Evolutionary conservation across 1,140 invertebrate species (phyloP), one percentile per base, ranked within the genome.

Genomic region (Ips typographus): DNA sequence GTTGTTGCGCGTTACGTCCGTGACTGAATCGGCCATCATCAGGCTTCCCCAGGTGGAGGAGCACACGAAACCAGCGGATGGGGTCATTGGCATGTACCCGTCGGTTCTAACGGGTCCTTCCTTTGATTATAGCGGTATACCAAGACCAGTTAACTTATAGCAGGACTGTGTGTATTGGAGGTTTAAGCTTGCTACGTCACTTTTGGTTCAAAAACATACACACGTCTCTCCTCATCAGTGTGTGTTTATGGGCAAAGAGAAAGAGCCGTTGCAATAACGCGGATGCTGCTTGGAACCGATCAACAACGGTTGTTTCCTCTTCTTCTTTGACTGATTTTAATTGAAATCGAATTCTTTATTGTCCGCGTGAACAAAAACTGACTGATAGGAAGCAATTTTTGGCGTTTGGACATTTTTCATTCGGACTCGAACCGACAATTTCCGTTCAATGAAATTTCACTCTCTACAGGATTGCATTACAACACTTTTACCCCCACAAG

Each of bases 111-210:
- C 76, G 76, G 76, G 74, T 74, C 71, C 72, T 66, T 22, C 22
- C 55, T 70, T 71, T 49, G 74, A 70, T 68, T 77, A 77, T 22
- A 22, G 76, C 76, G 76, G 76, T 77, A 77, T 22, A 22, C 22
- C 75, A 77, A 77, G 76, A 77, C 72, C 76, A 77, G 76, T 77
- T 77, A 77, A 73, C 73, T 77, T 77, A 22, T 22, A 77, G 63
- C 76, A 77, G 76, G 76, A 77, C 74, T 63, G 75, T 77, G 76
- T 77, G 76, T 77, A 77, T 77, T 59, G 68, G 42, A 42, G 6
- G 43, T 22, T 22, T 22, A 22, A 22, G 22, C n/a, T 42, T 40
- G 52, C 62, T 7, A 64, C 63, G 68, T 70, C 62, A 61, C 68
- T 56, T 41, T 40, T 7, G 7, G n/a, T n/a, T 47, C 44, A 47